phyloP scores from a whole-genome alignment of 1,140 invertebrate genomes.

The Megathymus violae region DNA sequence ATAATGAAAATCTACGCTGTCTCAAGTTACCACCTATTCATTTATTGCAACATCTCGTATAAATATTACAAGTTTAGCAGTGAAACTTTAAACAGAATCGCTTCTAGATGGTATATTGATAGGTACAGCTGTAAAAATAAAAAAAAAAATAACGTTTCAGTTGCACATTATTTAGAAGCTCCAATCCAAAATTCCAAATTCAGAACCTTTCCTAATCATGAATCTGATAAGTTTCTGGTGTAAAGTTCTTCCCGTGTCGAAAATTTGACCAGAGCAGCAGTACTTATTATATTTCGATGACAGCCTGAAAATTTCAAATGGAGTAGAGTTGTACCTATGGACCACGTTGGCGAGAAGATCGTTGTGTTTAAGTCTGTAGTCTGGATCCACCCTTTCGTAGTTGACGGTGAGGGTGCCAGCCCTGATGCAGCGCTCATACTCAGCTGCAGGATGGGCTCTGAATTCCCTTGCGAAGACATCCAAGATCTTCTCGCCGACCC shows the following conservation, averaged over 20 bases:
- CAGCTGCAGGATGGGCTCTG: conserved; percentile 94
- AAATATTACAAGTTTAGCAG: no score
- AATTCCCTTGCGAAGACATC: conserved; percentile 98
- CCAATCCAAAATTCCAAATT: no score
- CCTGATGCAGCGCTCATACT: conserved; percentile 95
- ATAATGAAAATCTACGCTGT: conserved; percentile 30
- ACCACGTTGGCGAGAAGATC: conserved; percentile 97
- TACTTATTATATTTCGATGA: conserved; percentile 20
- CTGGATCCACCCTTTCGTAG: conserved; percentile 95
- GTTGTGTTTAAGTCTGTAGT: conserved; percentile 97
- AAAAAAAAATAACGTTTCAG: no score
- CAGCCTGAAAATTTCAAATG: conserved; percentile 31
- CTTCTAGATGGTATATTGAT: no score
- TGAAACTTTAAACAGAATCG: no score
- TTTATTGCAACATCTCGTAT: no score
- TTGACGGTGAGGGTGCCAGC: conserved; percentile 97
- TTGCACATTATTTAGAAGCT: no score
- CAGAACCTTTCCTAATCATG: no score
- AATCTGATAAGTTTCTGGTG: no score
- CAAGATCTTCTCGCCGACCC: conserved; percentile 97
- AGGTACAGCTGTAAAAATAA: conserved; percentile 1
- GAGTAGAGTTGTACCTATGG: conserved; percentile 89
- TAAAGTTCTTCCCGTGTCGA: no score
- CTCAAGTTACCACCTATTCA: conserved; percentile 21
- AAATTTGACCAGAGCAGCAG: not conserved